Conservation (phyloP, 2,113 vertebrate genomes). For the Odontesthes bonariensis region DNA sequence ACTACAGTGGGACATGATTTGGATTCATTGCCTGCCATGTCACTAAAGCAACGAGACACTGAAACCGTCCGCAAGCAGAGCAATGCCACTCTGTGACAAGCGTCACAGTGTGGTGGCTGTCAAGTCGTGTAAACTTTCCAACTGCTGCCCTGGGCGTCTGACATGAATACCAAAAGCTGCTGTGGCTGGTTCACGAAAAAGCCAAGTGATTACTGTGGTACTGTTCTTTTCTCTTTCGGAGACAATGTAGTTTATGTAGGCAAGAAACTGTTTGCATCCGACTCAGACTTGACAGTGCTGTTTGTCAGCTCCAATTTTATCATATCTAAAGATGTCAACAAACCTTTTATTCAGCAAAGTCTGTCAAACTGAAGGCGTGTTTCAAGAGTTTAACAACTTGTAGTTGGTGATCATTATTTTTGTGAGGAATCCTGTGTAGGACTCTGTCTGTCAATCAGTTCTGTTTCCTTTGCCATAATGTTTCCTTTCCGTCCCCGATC, state of each 20-base stretch:
- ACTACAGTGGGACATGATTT: constrained; percentile 14
- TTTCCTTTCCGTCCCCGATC: constrained; percentile 12
- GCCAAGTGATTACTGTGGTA: not conserved
- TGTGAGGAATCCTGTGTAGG: constrained; percentile 1
- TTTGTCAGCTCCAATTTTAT: constrained; percentile 24
- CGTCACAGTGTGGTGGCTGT: constrained; percentile 54
- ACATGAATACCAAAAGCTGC: constrained; percentile 38
- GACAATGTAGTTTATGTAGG: constrained; percentile 15
- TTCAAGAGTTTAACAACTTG: constrained; percentile 18
- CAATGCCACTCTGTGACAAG: constrained; percentile 31
- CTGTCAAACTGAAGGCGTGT: constrained; percentile 28
- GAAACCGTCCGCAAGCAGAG: constrained; percentile 9
- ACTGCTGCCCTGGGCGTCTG: constrained; percentile 46
- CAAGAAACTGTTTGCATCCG: constrained; percentile 25
- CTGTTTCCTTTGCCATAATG: not conserved
- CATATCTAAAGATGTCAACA: constrained; percentile 27
- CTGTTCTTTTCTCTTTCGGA: constrained; percentile 1
- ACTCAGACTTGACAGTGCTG: constrained; percentile 25
- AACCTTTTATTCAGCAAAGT: constrained; percentile 30
- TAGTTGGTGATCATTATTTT: constrained; percentile 32
- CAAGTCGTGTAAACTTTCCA: constrained; percentile 50
- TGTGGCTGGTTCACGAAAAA: constrained; percentile 18
- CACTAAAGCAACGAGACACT: constrained; percentile 29
- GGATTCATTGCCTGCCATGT: constrained; percentile 36
- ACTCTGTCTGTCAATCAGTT: constrained; percentile 15